Percentiles rank a stretch among this genome's conserved stretches.
These are phyloP conservation scores for Otis tarda DNA, from an alignment of 2,113 vertebrate species.

Conservation along the genomic window DNA sequence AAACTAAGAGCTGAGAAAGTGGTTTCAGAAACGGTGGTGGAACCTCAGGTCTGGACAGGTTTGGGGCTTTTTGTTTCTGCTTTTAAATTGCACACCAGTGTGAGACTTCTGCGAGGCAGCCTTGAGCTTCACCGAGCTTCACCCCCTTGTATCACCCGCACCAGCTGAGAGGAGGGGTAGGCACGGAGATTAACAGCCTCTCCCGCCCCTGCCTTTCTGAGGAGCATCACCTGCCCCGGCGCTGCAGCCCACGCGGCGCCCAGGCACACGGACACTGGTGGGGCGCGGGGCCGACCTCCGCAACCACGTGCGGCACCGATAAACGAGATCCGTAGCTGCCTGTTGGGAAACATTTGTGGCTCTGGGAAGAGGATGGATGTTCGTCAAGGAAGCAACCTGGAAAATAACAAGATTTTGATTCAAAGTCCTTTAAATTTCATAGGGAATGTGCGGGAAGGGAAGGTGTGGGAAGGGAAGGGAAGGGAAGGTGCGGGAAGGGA, in stretches of 20 bases:
- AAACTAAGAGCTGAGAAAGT: not conserved
- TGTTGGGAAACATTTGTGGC: not conserved
- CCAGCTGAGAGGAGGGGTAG: not conserved
- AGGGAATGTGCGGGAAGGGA: too few relatives aligned
- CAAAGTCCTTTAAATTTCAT: too few relatives aligned
- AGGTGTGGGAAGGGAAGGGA: not conserved
- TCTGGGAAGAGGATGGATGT: not conserved
- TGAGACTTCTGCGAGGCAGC: not conserved
- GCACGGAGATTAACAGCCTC: not conserved
- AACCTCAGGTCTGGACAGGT: not conserved
- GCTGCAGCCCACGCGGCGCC: not conserved
- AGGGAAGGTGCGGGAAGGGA: too few relatives aligned
- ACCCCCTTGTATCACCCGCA: not conserved
- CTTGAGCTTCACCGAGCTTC: not conserved
- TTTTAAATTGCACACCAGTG: not conserved
- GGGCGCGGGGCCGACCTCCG: not conserved
- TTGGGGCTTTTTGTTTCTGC: not conserved
- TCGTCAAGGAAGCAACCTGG: not conserved
- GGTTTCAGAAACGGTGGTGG: not conserved
- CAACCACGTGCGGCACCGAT: rapidly evolving
- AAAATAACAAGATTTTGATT: not conserved
- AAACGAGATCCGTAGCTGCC: not conserved
- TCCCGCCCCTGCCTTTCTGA: not conserved
- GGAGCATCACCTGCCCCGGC: not conserved
- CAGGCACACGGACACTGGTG: not conserved